A percentile compares a stretch with the other conserved stretches of the same genome.
Conservation (phyloP, 2,113 vertebrate genomes). For the Microtus pennsylvanicus region DNA sequence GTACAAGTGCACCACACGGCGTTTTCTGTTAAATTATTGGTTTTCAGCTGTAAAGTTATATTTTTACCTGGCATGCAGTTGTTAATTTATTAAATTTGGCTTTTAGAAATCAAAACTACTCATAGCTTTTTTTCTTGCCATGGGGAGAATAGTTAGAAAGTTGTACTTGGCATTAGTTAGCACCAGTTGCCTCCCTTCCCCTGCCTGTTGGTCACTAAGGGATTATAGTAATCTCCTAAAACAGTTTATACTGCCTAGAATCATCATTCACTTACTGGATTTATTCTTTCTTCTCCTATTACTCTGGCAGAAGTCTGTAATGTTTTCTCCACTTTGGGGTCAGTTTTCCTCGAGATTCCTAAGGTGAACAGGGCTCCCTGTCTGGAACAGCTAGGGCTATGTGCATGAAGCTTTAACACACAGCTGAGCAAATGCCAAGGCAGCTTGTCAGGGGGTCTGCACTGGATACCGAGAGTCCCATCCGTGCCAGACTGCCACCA, state of each 20-base stretch:
- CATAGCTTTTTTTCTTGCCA: slow-evolving; percentile 64
- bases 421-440: rapidly evolving
- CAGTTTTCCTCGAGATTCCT: neutral
- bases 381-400: neutral
- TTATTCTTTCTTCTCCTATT: slow-evolving; percentile 3
- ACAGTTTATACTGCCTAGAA: slow-evolving; percentile 15
- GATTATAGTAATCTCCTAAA: slow-evolving; percentile 24
- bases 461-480: too few relatives aligned
- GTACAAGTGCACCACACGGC: slow-evolving; percentile 88
- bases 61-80: slow-evolving; percentile 94
- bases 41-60: slow-evolving; percentile 92
- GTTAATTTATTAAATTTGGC: slow-evolving; percentile 99
- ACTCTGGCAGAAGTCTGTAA: neutral
- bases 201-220: neutral
- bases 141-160: neutral
- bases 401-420: rapidly evolving
- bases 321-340: neutral
- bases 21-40: slow-evolving; percentile 89
- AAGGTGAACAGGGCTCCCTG: neutral
- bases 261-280: neutral
- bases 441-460: rapidly evolving
- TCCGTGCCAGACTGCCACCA: neutral
- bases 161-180: slow-evolving; percentile 35
- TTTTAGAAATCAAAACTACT: slow-evolving; percentile 87
- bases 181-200: neutral